Conservation (phyloP, 2,888 invertebrate genomes). For the Dryobotodes eremita region DNA sequence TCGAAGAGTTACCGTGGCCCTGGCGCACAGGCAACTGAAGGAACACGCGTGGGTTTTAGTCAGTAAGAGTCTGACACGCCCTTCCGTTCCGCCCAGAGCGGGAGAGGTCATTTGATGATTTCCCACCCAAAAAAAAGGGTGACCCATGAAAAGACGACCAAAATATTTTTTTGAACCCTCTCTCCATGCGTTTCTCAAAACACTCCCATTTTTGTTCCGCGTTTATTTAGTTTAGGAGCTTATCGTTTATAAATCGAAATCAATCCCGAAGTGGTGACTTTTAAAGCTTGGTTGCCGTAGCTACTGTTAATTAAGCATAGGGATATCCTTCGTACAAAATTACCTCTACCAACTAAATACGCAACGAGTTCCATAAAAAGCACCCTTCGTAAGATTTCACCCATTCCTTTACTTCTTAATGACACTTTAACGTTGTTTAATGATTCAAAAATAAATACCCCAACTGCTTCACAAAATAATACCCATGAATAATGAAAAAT, state of each 20-base stretch:
- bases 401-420: constrained; percentile 8
- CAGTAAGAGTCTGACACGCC: no score
- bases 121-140: no score
- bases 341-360: not conserved
- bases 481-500: constrained; percentile 64
- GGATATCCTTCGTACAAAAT: not conserved
- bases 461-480: constrained; percentile 33
- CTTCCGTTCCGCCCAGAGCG: no score
- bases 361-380: not conserved
- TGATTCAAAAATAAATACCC: constrained; percentile 29
- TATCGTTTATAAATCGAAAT: not conserved
- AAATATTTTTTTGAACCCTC: not conserved
- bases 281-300: no score
- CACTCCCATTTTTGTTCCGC: not conserved
- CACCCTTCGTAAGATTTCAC: not conserved
- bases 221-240: not conserved
- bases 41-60: no score
- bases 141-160: not conserved
- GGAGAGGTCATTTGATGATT: no score
- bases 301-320: not conserved
- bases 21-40: no score
- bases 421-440: constrained; percentile 19
- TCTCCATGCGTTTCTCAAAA: not conserved
- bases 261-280: no score
- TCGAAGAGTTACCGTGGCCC: no score